These are phyloP conservation scores for Caenorhabditis briggsae DNA, from an alignment of 1,140 invertebrate genomes.

Conservation along the genomic window DNA sequence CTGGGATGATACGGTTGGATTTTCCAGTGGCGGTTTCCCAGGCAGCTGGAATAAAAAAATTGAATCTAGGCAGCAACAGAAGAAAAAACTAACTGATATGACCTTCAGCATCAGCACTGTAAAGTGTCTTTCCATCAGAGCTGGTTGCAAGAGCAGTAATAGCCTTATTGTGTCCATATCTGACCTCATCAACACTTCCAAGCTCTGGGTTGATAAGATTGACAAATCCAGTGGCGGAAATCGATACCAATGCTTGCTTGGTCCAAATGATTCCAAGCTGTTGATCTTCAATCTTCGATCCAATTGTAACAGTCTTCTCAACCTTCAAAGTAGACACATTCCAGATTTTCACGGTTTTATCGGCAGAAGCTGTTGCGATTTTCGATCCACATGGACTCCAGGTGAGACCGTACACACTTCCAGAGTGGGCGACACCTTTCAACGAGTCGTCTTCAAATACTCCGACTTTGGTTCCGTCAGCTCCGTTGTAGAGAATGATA, in stretches of 20 bases:
- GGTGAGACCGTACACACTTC: constrained; percentile 83
- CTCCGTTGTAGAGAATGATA: constrained; percentile 77
- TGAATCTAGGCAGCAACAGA: not conserved
- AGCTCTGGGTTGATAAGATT: constrained; percentile 92
- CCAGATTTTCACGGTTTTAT: constrained; percentile 97
- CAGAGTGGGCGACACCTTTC: constrained; percentile 83
- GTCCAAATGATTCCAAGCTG: constrained; percentile 95
- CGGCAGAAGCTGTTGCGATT: constrained; percentile 93
- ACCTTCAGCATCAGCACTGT: constrained; percentile 94
- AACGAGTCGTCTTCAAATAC: constrained; percentile 69
- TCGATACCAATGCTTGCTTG: constrained; percentile 84
- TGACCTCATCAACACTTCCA: constrained; percentile 83
- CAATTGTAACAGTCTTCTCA: constrained; percentile 79
- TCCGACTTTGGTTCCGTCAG: constrained; percentile 70
- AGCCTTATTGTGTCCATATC: constrained; percentile 93
- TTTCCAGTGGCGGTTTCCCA: constrained; percentile 88
- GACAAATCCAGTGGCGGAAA: constrained; percentile 94
- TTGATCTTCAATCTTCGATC: constrained; percentile 79
- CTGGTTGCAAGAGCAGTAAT: constrained; percentile 90
- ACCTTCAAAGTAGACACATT: constrained; percentile 83
- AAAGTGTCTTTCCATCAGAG: constrained; percentile 85
- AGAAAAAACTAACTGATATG: constrained; percentile 82
- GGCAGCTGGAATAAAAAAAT: constrained; percentile 77
- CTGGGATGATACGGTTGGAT: constrained; percentile 57
- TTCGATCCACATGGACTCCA: constrained; percentile 93